Evolutionary conservation across 2,888 invertebrate genomes (phyloP), one percentile per base, ranked within the genome.

Genomic region (Neocrepidodera transversa): DNA sequence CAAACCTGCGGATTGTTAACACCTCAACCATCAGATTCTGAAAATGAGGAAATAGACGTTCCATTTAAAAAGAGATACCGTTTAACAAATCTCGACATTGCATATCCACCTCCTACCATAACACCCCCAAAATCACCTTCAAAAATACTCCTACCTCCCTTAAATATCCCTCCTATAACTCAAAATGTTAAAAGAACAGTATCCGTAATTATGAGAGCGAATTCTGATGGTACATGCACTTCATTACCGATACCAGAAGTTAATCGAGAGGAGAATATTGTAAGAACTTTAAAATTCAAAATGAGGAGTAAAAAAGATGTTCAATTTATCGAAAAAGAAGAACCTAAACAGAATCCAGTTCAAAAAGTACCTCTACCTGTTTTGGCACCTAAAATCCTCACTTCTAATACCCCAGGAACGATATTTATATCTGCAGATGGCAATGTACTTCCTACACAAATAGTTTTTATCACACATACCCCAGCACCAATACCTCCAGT

Each of bases 191-290:
- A n/a, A n/a, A 71, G 77, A 48, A 80, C 85, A 51, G 83, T 87
- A 23, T 92, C 93, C 8, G 94, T 95, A 66, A 94, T 94, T 68
- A 93, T 93, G 91, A 87, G 87, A 68, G 93, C 91, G 5, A 89
- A 90, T 77, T 89, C 89, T 63, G 90, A 92, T 74, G 93, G 93
- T 38, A 88, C 71, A 18, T 91, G 88, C 80, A 76, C 75, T 32
- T 42, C 69, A 11, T 50, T 71, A 28, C 70, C 72, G 1, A 63
- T 74, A 2, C 65, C 67, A 6, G 16, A 50, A 43, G 11, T 38
- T 2, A 11, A 20, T 13, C 28, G 36, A 45, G 47, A 20, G 45
- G 53, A 42, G 23, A 89, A 89, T 76, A 85, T 89, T 57, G 78
- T 89, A 45, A 88, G 86, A 77, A 86, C 86, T 45, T 78, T 89